Evolutionary conservation across 2,113 vertebrate species (phyloP).

Genomic region (Ploceus nigricollis): DNA sequence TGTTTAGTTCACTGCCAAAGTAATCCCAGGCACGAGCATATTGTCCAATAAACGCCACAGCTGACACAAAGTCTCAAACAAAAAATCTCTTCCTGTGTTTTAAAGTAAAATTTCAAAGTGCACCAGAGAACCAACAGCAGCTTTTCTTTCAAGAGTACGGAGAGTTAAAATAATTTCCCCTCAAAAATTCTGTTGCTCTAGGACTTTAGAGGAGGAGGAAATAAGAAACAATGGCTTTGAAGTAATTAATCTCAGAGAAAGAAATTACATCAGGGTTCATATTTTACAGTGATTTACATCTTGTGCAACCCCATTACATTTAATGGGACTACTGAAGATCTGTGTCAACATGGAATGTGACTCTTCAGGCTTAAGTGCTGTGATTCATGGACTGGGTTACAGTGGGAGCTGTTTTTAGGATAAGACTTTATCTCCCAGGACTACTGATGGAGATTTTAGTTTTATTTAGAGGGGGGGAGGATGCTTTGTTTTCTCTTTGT

Average conservation of each 20-base stretch:
- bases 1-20: neutral
- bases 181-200: neutral
- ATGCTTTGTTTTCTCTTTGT: neutral
- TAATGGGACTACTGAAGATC: constrained; percentile 39
- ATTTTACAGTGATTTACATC: constrained; percentile 58
- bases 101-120: neutral
- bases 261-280: constrained; percentile 31
- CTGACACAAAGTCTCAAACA: neutral
- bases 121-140: neutral
- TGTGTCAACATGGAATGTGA: constrained; percentile 41
- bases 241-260: neutral
- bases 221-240: neutral
- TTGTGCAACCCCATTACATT: constrained; percentile 33
- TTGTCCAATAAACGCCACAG: neutral
- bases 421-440: neutral
- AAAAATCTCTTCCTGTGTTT: neutral
- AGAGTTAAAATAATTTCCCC: neutral
- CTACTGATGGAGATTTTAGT: neutral
- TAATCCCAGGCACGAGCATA: neutral
- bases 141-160: neutral
- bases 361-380: neutral
- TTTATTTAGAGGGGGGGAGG: neutral
- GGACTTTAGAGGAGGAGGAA: neutral
- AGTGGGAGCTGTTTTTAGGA: neutral
- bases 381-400: constrained; percentile 26